Conservation (phyloP, 2,888 invertebrate species). For the Perizoma flavofasciatum region DNA sequence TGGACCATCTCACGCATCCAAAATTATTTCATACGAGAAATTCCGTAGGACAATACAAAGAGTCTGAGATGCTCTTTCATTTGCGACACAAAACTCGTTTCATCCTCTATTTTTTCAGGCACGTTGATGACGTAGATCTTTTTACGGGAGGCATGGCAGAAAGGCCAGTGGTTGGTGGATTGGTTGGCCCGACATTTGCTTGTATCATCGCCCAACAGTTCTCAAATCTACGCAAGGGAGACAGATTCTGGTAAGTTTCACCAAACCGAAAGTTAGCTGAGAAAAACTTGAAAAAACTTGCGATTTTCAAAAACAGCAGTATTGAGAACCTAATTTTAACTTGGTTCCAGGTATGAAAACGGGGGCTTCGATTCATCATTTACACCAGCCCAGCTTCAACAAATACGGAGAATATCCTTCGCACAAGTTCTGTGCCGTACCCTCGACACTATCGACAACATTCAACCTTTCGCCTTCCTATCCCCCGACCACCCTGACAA, state of each 20-base stretch:
- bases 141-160: constrained; percentile 94
- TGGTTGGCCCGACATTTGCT: constrained; percentile 94
- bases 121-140: constrained; percentile 92
- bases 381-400: constrained; percentile 89
- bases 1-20: no score
- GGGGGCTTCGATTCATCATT: constrained; percentile 89
- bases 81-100: constrained; percentile 2
- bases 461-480: constrained; percentile 89
- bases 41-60: no score
- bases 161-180: constrained; percentile 89
- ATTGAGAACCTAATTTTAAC: not conserved
- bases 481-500: constrained; percentile 85
- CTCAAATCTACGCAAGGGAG: constrained; percentile 89
- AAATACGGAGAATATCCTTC: constrained; percentile 87
- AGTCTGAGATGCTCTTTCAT: not conserved
- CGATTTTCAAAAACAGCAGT: no score
- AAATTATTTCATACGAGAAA: no score
- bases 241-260: constrained; percentile 87
- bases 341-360: constrained; percentile 88
- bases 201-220: constrained; percentile 95
- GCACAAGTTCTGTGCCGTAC: constrained; percentile 89
- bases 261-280: not conserved
- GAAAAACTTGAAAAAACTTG: no score
- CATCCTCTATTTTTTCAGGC: constrained; percentile 55
- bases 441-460: constrained; percentile 85